Evolutionary conservation across 2,888 invertebrate species (phyloP).

Genomic region (Acholoe squamosa): DNA sequence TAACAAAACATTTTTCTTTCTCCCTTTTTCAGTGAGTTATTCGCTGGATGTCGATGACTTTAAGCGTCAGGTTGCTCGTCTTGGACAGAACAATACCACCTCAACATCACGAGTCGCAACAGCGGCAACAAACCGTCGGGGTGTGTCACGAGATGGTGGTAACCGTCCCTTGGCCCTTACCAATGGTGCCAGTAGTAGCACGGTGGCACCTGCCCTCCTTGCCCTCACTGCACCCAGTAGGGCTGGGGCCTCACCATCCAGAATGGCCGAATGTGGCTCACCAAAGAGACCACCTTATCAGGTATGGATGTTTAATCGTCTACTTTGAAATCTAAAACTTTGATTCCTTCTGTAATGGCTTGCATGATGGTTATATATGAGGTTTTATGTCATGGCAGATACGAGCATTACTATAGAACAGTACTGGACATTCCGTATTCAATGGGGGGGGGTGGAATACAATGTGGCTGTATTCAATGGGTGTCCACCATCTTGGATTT

Average conservation of each 20-base stretch:
- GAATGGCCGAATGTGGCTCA: constrained; percentile 65
- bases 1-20: neutral
- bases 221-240: neutral
- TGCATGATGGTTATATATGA: no score
- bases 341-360: no score
- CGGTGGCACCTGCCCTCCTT: neutral
- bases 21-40: neutral
- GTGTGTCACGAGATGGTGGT: constrained; percentile 16
- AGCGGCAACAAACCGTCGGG: neutral
- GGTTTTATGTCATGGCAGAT: no score
- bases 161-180: neutral
- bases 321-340: no score
- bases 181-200: neutral
- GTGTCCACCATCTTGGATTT: no score
- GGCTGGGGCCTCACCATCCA: neutral
- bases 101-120: neutral
- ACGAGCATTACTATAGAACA: no score
- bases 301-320: constrained; percentile 44
- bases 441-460: no score
- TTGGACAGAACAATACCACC: constrained; percentile 37
- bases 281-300: constrained; percentile 58
- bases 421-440: no score
- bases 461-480: no score
- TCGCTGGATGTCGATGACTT: constrained; percentile 64
- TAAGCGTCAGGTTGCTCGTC: constrained; percentile 39